Evolutionary conservation across 1,140 invertebrate species (phyloP), one percentile per base, ranked within the genome.

Genomic region (Tenebrio molitor): DNA sequence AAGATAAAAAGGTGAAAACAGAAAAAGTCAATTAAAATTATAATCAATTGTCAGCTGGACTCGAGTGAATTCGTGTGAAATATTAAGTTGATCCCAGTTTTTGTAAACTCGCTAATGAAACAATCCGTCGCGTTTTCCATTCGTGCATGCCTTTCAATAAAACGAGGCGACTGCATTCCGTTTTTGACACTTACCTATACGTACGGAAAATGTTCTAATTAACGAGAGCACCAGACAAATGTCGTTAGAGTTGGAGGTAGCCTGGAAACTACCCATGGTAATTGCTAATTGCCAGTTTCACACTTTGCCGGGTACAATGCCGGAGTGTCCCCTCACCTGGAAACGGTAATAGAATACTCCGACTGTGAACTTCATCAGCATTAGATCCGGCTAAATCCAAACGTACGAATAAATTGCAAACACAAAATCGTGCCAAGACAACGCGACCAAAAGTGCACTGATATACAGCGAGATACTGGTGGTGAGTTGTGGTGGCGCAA

Each of bases 201-300:
- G 10, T 29, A 29, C 15, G 29, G 19, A 1, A 53, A 53, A 53
- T 53, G 23, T 58, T 29, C 50, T 58, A 58, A 58, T 58, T 58
- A 58, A n/a, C 4, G 50, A 29, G n/a, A 58, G 23, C 50, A 29
- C 2, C 21, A 58, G 10, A 58, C 14, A 19, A 58, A 58, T 14
- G 23, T 58, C 50, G 23, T 58, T 58, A 58, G 2, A 58, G 36
- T 58, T 58, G n/a, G 50, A 29, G 23, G 23, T 29, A 15, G 50
- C n/a, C 10, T 58, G 50, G 4, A 29, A 58, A 58, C 50, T 58
- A 58, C 23, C 50, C 50, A 29, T 58, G 21, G 23, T 58, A 58
- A 58, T 58, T 58, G 50, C 50, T 58, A 58, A 58, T 58, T 58
- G 50, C 50, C 23, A 29, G 50, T 58, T 58, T 58, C 50, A 58